Evolutionary conservation across 2,888 invertebrate species (phyloP), one percentile per base, ranked within the genome.

Genomic region (Tubiluchus corallicola): DNA sequence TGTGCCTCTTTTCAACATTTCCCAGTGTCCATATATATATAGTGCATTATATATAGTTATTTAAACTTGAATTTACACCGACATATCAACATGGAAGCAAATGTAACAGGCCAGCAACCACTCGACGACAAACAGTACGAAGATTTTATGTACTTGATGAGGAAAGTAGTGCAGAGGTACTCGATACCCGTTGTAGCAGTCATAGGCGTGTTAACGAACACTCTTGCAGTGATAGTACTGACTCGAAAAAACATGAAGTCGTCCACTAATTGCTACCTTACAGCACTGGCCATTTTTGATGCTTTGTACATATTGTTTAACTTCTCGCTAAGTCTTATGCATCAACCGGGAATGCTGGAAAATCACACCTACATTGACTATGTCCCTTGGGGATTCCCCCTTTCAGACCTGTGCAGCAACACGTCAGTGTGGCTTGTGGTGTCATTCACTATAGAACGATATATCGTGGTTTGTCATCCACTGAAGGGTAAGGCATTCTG

Each of bases 361-460:
- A 9, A n/a, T 49, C 61, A 68, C 47, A 55, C 49, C 41, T 64
- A 60, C 46, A 67, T 66, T 45, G 56, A 71, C 40, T 75, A 74
- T 59, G 76, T 74, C 73, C 64, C 69, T 46, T 70, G 72, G 29
- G 29, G 29, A 9, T 29, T 29, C 29, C 77, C 77, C 72, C 61
- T 77, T 19, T 71, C 73, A 42, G 77, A 79, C 62, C 74, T 76
- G 19, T 73, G 57, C 44, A 29, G 29, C 54, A 77, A 75, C 56
- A 74, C 76, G 21, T 77, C 77, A 41, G 76, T 78, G 40, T 79
- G 79, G 76, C 65, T 80, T 51, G 78, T 77, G 20, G 76, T 79
- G 18, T 74, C 77, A 47, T 80, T 80, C 59, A 79, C 79, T 17
- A 68, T 79, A 45, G 79, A 80, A 63, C 69, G 80, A 41, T 79